These are phyloP conservation scores for Enteromius paludinosus DNA, from an alignment of 2,797 vertebrate genomes.

Conservation along the genomic window DNA sequence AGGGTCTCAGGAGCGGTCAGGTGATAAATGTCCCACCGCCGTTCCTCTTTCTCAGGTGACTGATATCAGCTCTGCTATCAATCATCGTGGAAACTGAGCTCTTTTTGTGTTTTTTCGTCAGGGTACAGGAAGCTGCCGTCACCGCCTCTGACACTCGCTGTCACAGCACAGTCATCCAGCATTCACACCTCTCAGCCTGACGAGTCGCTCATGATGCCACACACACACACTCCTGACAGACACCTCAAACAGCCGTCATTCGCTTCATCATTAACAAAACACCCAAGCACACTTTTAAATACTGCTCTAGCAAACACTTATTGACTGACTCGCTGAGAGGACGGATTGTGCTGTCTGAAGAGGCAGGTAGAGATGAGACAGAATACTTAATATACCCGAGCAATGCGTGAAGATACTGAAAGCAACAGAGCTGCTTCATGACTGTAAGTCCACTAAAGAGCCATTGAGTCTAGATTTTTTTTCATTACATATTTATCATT, in stretches of 20 bases:
- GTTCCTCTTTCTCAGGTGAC: constrained; percentile 34
- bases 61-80: constrained; percentile 49
- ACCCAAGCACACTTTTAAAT: constrained; percentile 47
- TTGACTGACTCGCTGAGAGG: constrained; percentile 30
- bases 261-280: constrained; percentile 53
- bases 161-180: constrained; percentile 45
- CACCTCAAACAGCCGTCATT: constrained; percentile 45
- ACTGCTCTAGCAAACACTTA: constrained; percentile 35
- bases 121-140: constrained; percentile 37
- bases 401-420: too few relatives aligned
- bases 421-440: too few relatives aligned
- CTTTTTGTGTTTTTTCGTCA: constrained; percentile 49
- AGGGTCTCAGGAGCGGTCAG: background rate
- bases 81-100: constrained; percentile 45
- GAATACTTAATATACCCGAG: constrained; percentile 17
- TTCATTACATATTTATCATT: too few relatives aligned
- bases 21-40: background rate
- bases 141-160: constrained; percentile 53
- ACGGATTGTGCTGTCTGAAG: constrained; percentile 15
- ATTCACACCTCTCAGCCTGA: constrained; percentile 42
- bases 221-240: constrained; percentile 31
- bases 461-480: too few relatives aligned
- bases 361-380: constrained; percentile 10
- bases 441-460: too few relatives aligned
- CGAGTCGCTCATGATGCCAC: constrained; percentile 32